Evolutionary conservation across 2,888 invertebrate genomes (phyloP), one percentile per base, ranked within the genome.

Genomic region (Heliconius ismenius): DNA sequence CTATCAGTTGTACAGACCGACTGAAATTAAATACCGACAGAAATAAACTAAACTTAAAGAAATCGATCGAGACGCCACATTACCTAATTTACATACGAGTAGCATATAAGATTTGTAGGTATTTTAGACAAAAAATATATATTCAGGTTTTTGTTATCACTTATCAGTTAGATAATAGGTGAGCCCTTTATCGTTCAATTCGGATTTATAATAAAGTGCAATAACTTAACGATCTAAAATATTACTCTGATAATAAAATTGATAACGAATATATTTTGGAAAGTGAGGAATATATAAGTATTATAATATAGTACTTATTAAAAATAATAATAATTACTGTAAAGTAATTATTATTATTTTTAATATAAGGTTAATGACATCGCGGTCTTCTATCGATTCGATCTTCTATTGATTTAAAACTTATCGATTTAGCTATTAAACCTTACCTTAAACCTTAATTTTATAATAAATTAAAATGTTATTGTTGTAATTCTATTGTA

Each of bases 341-440:
- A n/a, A n/a, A n/a, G n/a, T n/a, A n/a, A n/a, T n/a, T n/a, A n/a
- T n/a, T n/a, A n/a, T n/a, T n/a, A n/a, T n/a, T n/a, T n/a, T n/a
- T n/a, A 73, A 73, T 76, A 73, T 76, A 43, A 73, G 65, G 76
- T 76, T 76, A 73, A 73, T 73, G 73, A 67, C 65, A 39, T n/a
- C 63, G 26, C 9, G 39, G 28, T 75, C 13, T 62, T 43, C 39
- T 70, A 60, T 62, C 24, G 24, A 74, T 39, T 70, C 18, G 9
- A 7, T 39, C 24, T n/a, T 21, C 11, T 62, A 63, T 21, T 26
- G 21, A 11, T 32, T 62, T 32, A 39, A 58, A 24, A 43, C 43
- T 43, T 73, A 39, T 26, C 3, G 15, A 43, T 36, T n/a, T 54
- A 69, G 21, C 21, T 13, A 36, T 65, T 36, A 39, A 39, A 13